phyloP scores from a whole-genome alignment of 2,888 invertebrate genomes.

The Heliconius charithonia region DNA sequence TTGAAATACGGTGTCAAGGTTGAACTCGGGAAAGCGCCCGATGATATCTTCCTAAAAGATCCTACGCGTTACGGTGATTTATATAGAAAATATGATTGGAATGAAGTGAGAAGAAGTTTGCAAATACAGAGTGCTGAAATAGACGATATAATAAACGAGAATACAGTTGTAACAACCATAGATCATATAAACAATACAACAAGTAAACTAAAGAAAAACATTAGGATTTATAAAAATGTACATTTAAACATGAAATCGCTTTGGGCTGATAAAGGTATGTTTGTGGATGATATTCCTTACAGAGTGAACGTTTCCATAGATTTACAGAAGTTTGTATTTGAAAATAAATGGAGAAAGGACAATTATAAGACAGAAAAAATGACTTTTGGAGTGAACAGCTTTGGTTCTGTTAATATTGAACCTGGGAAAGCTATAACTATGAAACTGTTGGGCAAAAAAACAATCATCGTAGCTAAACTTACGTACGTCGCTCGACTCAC shows the following conservation, averaged over 20 bases:
- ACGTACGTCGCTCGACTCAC: conserved; percentile 57
- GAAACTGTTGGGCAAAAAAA: conserved; percentile 59
- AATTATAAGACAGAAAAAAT: conserved; percentile 48
- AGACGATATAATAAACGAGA: conserved; percentile 58
- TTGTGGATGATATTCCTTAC: conserved; percentile 56
- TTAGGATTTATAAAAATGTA: conserved; percentile 52
- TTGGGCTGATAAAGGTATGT: conserved; percentile 61
- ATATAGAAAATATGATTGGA: conserved; percentile 64
- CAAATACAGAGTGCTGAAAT: conserved; percentile 56
- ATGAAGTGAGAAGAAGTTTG: conserved; percentile 57
- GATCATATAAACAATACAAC: conserved; percentile 64
- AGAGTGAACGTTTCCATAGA: conserved; percentile 57
- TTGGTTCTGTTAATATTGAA: conserved; percentile 53
- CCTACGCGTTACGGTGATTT: conserved; percentile 65
- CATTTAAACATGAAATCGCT: conserved; percentile 58
- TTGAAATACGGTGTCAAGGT: conserved; percentile 61
- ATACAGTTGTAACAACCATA: conserved; percentile 54
- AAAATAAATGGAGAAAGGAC: conserved; percentile 62
- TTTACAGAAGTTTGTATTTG: conserved; percentile 51
- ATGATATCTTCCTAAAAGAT: conserved; percentile 64
- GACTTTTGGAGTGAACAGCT: conserved; percentile 54
- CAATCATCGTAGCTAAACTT: conserved; percentile 60
- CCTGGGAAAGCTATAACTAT: conserved; percentile 57
- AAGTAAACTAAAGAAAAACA: conserved; percentile 49
- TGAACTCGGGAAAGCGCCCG: conserved; percentile 64